Percentiles rank a stretch among this genome's conserved stretches.
phyloP scores from a whole-genome alignment of 1,140 invertebrate genomes.

The Venustaconcha ellipsiformis region DNA sequence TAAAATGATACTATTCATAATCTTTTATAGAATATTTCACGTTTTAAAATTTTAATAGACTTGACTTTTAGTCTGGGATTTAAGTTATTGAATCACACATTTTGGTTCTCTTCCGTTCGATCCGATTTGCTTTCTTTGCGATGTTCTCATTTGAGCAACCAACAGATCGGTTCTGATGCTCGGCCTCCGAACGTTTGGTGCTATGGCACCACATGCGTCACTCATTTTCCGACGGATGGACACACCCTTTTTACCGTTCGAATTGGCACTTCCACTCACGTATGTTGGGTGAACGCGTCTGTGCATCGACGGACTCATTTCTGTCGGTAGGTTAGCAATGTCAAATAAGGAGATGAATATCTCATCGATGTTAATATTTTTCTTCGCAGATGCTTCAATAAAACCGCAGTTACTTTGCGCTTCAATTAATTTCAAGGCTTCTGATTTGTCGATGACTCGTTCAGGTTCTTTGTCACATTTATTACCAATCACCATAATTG shows the following conservation, averaged over 20 bases:
- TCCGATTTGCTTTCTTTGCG: constrained; percentile 1
- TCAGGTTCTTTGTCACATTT: constrained; percentile 79
- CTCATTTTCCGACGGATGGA: constrained; percentile 83
- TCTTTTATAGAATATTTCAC: too few relatives aligned
- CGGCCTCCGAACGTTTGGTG: constrained; percentile 83
- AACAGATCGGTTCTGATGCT: constrained; percentile 87
- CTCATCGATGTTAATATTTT: constrained; percentile 82
- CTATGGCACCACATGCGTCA: constrained; percentile 87
- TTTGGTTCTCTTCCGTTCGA: not conserved
- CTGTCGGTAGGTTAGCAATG: constrained; percentile 82
- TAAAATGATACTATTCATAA: too few relatives aligned
- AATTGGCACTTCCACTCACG: constrained; percentile 32
- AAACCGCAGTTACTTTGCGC: constrained; percentile 75
- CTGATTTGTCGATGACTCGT: constrained; percentile 69
- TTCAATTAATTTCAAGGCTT: constrained; percentile 45
- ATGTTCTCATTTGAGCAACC: constrained; percentile 78
- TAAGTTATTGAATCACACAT: constrained; percentile 16
- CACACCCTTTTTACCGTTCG: constrained; percentile 71
- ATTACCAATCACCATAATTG: constrained; percentile 86
- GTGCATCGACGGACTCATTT: constrained; percentile 89
- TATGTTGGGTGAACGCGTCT: constrained; percentile 65
- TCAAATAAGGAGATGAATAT: constrained; percentile 85
- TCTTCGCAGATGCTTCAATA: constrained; percentile 84
- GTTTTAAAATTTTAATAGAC: too few relatives aligned
- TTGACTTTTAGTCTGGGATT: too few relatives aligned